These are phyloP conservation scores for Alces alces DNA, from an alignment of 2,113 vertebrate genomes.

Conservation along the genomic window DNA sequence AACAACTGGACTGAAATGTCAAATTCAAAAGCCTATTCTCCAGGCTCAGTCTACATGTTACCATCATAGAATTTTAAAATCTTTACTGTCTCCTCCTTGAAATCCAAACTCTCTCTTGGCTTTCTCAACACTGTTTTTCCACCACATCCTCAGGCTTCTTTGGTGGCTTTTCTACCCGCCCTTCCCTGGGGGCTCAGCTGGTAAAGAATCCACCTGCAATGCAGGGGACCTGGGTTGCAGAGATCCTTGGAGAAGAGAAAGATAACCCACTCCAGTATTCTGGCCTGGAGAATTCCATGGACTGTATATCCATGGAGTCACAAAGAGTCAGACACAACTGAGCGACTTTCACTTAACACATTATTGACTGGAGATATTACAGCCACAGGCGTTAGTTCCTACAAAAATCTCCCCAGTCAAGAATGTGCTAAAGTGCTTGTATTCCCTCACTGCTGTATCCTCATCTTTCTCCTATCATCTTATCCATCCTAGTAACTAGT, in stretches of 20 bases:
- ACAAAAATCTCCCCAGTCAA: neutral
- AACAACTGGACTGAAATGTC: neutral
- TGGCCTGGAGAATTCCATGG: neutral
- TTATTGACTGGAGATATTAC: neutral
- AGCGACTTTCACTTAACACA: neutral
- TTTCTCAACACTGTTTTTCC: neutral
- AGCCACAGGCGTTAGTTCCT: neutral
- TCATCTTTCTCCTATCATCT: neutral
- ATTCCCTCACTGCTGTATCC: neutral
- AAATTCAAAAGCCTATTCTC: slow-evolving; percentile 22
- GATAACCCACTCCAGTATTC: neutral
- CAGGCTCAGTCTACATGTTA: neutral
- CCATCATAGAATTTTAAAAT: slow-evolving; percentile 7
- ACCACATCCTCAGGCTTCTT: neutral
- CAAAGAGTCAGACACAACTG: neutral
- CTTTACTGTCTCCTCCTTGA: neutral
- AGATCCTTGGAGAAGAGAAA: neutral
- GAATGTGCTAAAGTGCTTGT: neutral
- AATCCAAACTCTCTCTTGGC: neutral
- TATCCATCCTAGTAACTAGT: neutral
- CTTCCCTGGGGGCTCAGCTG: neutral
- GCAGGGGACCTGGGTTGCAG: neutral
- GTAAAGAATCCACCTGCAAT: neutral
- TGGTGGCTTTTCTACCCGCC: neutral
- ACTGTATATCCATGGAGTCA: neutral